Evolutionary conservation across 1,140 invertebrate species (phyloP).

Genomic region (Diorhabda sublineata): DNA sequence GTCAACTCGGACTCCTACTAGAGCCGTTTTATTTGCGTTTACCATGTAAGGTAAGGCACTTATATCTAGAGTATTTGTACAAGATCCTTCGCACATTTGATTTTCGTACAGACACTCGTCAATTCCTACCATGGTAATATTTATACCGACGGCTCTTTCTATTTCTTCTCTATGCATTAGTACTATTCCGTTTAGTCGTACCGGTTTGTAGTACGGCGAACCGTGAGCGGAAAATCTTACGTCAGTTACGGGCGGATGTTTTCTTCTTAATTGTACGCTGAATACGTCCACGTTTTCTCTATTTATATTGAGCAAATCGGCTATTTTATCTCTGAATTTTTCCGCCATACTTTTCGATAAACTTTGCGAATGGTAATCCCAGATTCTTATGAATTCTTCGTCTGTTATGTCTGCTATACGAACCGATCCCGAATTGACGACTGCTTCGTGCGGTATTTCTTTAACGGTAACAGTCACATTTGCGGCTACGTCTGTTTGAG

Average conservation of each 20-base stretch:
- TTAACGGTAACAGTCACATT: slow-evolving; percentile 91
- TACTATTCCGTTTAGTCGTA: slow-evolving; percentile 89
- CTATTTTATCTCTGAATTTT: slow-evolving; percentile 80
- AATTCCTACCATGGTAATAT: slow-evolving; percentile 96
- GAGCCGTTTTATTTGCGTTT: slow-evolving; percentile 92
- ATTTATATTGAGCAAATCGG: slow-evolving; percentile 77
- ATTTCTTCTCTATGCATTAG: slow-evolving; percentile 93
- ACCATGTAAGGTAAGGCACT: slow-evolving; percentile 89
- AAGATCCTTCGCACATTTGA: slow-evolving; percentile 92
- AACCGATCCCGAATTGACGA: slow-evolving; percentile 91
- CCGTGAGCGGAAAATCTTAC: slow-evolving; percentile 92
- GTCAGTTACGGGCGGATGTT: slow-evolving; percentile 86
- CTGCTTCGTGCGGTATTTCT: slow-evolving; percentile 92
- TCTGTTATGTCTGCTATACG: slow-evolving; percentile 91
- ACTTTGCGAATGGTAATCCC: slow-evolving; percentile 81
- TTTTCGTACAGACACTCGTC: slow-evolving; percentile 96
- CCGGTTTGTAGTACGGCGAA: slow-evolving; percentile 92
- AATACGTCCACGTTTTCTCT: slow-evolving; percentile 92
- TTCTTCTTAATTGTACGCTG: slow-evolving; percentile 82
- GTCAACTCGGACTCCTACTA: slow-evolving; percentile 88
- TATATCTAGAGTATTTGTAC: slow-evolving; percentile 87
- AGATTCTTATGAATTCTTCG: slow-evolving; percentile 92
- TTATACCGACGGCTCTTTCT: slow-evolving; percentile 87
- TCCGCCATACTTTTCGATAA: slow-evolving; percentile 83
- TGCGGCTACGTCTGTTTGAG: slow-evolving; percentile 84